Percentiles rank a stretch among this genome's conserved stretches.
Conservation (phyloP, 1,140 invertebrate genomes). For the Penaeus chinensis region DNA sequence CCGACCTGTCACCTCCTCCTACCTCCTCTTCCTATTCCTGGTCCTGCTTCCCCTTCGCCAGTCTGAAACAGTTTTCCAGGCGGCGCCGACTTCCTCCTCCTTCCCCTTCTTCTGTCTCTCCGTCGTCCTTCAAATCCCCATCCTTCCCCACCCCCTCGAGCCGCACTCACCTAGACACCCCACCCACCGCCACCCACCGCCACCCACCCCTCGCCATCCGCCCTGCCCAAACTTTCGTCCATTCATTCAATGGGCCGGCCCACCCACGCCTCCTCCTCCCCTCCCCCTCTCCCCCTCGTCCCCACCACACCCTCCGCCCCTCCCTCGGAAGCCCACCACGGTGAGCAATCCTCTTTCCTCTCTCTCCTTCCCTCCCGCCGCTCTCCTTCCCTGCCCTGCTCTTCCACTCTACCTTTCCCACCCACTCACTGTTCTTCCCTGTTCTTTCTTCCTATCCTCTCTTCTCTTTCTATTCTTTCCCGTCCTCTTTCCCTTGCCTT, state of each 20-base stretch:
- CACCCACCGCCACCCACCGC: constrained; percentile 2
- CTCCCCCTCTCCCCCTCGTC: not conserved
- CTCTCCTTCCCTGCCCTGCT: not conserved
- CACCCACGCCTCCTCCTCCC: not conserved
- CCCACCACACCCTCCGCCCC: not conserved
- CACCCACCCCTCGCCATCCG: not conserved
- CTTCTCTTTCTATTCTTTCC: not conserved
- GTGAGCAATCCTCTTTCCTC: not conserved
- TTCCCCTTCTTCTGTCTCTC: not conserved
- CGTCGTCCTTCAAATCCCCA: not conserved
- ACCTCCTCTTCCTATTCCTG: not conserved
- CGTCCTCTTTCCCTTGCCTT: not conserved
- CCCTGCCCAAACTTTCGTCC: constrained; percentile 23
- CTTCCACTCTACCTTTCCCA: not conserved
- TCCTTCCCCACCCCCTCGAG: not conserved
- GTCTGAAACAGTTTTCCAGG: too few relatives aligned
- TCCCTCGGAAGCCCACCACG: not conserved
- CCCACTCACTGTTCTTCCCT: not conserved
- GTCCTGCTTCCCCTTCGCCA: not conserved
- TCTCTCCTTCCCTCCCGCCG: not conserved
- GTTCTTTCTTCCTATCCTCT: not conserved
- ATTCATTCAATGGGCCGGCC: constrained; percentile 41
- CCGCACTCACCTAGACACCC: not conserved
- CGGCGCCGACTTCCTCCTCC: not conserved
- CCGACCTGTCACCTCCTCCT: constrained; percentile 6